Evolutionary conservation across 2,113 vertebrate species (phyloP), one percentile per base, ranked within the genome.

Genomic region (Indicator maculatus): DNA sequence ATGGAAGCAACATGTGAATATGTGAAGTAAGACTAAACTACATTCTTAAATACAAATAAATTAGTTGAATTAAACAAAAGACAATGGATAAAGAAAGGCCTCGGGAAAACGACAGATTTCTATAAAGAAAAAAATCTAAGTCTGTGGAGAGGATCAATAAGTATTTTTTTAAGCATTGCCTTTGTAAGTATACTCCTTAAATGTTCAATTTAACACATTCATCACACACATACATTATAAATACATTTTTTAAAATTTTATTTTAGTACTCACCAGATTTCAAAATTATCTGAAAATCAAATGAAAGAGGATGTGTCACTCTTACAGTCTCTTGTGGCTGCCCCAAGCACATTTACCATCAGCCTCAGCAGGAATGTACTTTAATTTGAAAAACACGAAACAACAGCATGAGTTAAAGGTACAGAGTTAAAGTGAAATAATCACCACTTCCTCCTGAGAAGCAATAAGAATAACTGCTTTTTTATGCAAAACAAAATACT

Each of bases 361-460:
- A 92, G 47, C 47, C 9, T 88, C 79, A 65, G 61, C 6, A 47
- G 31, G 33, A 70, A 6, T 15, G 38, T 26, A 19, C 64, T 95
- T 81, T 59, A 53, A 89, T 63, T 85, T 5, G 19, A 78, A 94
- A 95, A 93, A 56, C 82, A 95, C 96, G 89, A 95, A 95, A 95
- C 83, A 93, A 31, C 70, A 86, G 24, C 76, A 73, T 65, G 81
- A 75, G 60, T 86, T 89, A 94, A 86, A 95, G 44, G 24, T 63
- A 78, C 47, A 65, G 76, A 75, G 61, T 50, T 88, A 44, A 81
- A 77, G 36, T 81, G 26, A 91, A 93, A 58, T 90, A 52, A 94
- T 66, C 63, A 90, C 83, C 80, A 95, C 95, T 97, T 96, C 93
- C 94, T 93, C 86, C 61, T 91, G 13, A 64, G 23, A 55, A 72